Evolutionary conservation across 2,113 vertebrate species (phyloP), one percentile per base, ranked within the genome.

Genomic region (Uria aalge): DNA sequence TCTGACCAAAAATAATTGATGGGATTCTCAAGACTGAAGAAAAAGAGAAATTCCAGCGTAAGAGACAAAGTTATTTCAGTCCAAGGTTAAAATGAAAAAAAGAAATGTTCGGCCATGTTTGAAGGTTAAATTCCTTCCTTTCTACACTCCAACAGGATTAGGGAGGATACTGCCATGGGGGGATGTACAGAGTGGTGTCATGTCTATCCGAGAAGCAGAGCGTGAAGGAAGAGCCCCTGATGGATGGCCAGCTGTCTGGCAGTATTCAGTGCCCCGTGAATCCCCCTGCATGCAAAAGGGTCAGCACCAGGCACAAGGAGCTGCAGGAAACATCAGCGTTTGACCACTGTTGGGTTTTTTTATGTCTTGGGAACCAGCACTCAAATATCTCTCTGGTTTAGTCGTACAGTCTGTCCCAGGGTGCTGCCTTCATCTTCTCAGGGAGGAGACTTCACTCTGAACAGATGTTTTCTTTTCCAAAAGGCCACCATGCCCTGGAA

Each of bases 381-480:
- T 45, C 45, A 22, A 45, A 15, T 22, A 7, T 19, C 12, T 77
- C 50, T 64, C 20, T 43, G 62, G 20, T 48, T 78, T 30, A 56
- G 75, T 62, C 40, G 53, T 64, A 10, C 29, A 69, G 52, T 15
- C n/a, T 84, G 59, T 74, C 76, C 68, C 50, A 48, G 53, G 40
- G 12, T 43, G 63, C 43, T 1, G 1, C 50, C 57, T 81, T 78
- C 13, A 16, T 81, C 60, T 53, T 79, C 71, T 48, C 21, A 7
- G 71, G 47, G 34, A 21, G 5, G 3, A 50, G 23, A 74, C 83
- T 83, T 87, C 24, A 19, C 22, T 64, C 50, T 91, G 43, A 87
- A 40, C 48, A 50, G 30, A 22, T 71, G 48, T 73, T 88, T 86
- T 68, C 27, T 50, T 92, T 95, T 91, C 63, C 63, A 55, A 93